These are phyloP conservation scores for Zoanthus gigantus DNA, from an alignment of 92 coral and sea anemone genomes.

Conservation along the genomic window DNA sequence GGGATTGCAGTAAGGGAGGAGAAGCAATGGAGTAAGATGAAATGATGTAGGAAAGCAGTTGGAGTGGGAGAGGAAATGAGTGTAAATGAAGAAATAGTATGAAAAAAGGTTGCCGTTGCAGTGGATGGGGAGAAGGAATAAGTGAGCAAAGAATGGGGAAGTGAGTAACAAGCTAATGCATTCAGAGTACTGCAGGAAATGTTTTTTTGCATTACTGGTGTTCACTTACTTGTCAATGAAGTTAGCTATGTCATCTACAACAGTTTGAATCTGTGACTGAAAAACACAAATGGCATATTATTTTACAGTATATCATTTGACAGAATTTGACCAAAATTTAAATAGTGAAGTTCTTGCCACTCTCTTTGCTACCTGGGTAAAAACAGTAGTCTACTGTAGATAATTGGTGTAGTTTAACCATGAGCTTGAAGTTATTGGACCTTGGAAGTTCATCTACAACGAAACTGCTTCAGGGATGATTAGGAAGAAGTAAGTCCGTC, in stretches of 20 bases:
- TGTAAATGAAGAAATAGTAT: not conserved
- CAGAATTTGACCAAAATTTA: too few species aligned
- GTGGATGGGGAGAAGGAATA: not conserved
- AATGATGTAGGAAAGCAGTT: not conserved
- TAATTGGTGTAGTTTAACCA: too few species aligned
- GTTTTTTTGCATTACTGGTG: not conserved
- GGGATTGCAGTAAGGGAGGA: not conserved
- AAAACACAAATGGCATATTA: not conserved
- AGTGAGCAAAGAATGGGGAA: not conserved
- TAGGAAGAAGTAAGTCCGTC: too few species aligned
- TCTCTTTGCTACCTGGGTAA: too few species aligned
- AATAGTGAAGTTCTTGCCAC: too few species aligned
- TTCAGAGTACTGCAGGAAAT: not conserved
- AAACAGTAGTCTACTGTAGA: too few species aligned
- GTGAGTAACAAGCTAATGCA: too few species aligned
- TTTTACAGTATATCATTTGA: too few species aligned
- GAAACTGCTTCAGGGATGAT: too few species aligned
- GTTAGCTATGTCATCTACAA: conserved; percentile 76
- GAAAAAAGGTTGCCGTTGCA: not conserved
- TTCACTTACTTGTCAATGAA: conserved; percentile 79
- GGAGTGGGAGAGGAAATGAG: not conserved
- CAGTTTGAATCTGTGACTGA: conserved; percentile 89
- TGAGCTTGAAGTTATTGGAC: too few species aligned
- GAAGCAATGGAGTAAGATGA: not conserved
- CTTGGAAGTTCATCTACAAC: too few species aligned